Conservation (phyloP, 2,888 invertebrate genomes). For the Ephialtes manifestator region DNA sequence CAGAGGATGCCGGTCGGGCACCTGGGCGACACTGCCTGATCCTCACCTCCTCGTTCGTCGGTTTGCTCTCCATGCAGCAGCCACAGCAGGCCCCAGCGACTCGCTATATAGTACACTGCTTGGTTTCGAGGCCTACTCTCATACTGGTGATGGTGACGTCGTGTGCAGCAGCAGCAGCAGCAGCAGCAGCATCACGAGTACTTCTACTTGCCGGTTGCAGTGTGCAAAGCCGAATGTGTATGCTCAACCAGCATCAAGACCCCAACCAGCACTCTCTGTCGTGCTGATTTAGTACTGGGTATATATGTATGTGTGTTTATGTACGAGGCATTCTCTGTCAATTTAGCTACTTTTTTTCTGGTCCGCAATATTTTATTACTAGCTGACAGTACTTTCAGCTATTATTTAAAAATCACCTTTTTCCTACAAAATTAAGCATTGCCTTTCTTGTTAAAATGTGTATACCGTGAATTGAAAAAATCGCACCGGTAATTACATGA, state of each 20-base stretch:
- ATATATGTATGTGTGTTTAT: conserved; percentile 59
- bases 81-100: conserved; percentile 39
- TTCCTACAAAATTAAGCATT: too few relatives aligned
- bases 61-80: conserved; percentile 64
- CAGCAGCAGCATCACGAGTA: conserved; percentile 60
- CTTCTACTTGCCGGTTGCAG: conserved; percentile 43
- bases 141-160: conserved; percentile 54
- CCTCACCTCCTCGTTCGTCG: conserved; percentile 67
- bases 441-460: too few relatives aligned
- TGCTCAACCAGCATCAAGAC: conserved; percentile 61
- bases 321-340: neutral
- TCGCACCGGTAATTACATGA: too few relatives aligned
- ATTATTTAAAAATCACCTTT: too few relatives aligned
- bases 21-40: conserved; percentile 79
- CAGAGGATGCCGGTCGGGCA: conserved; percentile 73
- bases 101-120: conserved; percentile 41
- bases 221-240: conserved; percentile 66
- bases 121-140: conserved; percentile 67
- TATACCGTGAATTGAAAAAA: too few relatives aligned
- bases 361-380: too few relatives aligned
- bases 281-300: conserved; percentile 62
- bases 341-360: neutral
- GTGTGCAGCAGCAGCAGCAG: conserved; percentile 65
- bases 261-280: conserved; percentile 64
- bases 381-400: too few relatives aligned